Percentiles rank a stretch among this genome's conserved stretches.
phyloP scores from a whole-genome alignment of 2,113 vertebrate genomes.

The Poicephalus gulielmi region DNA sequence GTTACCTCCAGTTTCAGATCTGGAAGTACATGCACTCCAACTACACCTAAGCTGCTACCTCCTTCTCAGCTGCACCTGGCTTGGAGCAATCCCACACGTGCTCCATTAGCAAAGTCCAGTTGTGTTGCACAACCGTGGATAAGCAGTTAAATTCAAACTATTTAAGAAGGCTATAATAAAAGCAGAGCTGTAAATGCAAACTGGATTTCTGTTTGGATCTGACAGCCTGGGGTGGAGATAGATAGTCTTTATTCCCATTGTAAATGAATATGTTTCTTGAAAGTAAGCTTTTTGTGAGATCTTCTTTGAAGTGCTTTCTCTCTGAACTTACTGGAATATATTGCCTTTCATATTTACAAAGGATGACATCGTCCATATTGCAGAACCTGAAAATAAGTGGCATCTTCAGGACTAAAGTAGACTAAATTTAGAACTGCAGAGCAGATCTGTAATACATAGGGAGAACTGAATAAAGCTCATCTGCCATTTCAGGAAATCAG shows the following conservation, averaged over 20 bases:
- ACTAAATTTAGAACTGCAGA: neutral
- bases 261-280: neutral
- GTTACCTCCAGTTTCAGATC: neutral
- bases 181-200: neutral
- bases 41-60: neutral
- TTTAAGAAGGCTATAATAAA: neutral
- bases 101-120: neutral
- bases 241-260: neutral
- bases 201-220: neutral
- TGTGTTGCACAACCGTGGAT: neutral
- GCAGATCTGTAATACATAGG: neutral
- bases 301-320: neutral
- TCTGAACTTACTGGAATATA: neutral
- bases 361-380: neutral
- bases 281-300: neutral
- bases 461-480: neutral
- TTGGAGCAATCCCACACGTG: fast-evolving
- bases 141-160: neutral
- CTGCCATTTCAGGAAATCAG: neutral
- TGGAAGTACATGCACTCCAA: neutral
- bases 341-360: neutral
- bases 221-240: neutral
- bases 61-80: neutral
- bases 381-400: neutral
- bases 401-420: neutral